Conservation (phyloP, 2,888 invertebrate species). For the Keiferia lycopersicella region DNA sequence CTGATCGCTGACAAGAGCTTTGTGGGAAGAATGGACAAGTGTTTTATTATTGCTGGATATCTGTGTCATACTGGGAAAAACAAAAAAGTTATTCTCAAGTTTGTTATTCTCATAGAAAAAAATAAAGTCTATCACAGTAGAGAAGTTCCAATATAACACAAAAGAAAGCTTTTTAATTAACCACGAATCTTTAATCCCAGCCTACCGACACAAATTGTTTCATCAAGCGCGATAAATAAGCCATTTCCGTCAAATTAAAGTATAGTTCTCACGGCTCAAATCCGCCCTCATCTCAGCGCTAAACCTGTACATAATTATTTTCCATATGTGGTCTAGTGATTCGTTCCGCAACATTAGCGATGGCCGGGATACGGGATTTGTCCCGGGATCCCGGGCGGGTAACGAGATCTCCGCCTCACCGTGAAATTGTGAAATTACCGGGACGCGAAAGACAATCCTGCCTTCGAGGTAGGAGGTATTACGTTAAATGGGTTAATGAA, state of each 20-base stretch:
- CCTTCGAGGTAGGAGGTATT: conserved; percentile 9
- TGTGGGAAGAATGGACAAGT: conserved; percentile 63
- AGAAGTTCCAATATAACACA: background rate
- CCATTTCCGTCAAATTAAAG: conserved; percentile 54
- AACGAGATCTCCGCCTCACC: conserved; percentile 73
- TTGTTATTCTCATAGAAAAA: no score
- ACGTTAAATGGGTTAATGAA: conserved; percentile 7
- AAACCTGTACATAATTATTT: conserved; percentile 69
- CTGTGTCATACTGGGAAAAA: conserved; percentile 42
- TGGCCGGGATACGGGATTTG: conserved; percentile 57
- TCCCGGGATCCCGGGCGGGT: conserved; percentile 60
- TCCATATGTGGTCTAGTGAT: conserved; percentile 68
- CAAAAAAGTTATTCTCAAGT: conserved; percentile 9
- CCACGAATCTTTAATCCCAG: conserved; percentile 30
- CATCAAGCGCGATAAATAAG: conserved; percentile 47
- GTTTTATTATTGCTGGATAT: conserved; percentile 58
- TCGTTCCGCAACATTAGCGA: conserved; percentile 73
- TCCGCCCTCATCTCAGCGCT: conserved; percentile 52
- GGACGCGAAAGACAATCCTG: conserved; percentile 42
- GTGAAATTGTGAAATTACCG: conserved; percentile 78
- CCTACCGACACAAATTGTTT: conserved; percentile 29
- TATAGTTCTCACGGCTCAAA: conserved; percentile 57
- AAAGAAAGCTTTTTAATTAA: background rate
- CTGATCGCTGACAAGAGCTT: conserved; percentile 72
- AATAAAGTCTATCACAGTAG: no score